Percentiles rank a stretch among this genome's conserved stretches.
phyloP scores from a whole-genome alignment of 1,140 invertebrate genomes.

The Neoseiulus cucumeris region DNA sequence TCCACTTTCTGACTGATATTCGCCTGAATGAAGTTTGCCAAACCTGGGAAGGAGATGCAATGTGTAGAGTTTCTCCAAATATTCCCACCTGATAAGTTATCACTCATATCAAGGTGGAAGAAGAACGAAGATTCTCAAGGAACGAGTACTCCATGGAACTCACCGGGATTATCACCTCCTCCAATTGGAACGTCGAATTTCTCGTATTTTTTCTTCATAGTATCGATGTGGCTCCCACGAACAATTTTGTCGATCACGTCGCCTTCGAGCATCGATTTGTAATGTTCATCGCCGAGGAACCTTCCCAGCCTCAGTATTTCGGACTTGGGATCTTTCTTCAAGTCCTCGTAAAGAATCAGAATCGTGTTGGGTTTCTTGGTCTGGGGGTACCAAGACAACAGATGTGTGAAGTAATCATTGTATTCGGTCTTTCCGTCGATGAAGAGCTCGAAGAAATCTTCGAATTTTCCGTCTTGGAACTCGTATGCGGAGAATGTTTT shows the following conservation, averaged over 20 bases:
- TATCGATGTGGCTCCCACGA: background rate
- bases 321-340: constrained; percentile 14
- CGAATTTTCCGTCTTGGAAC: constrained; percentile 10
- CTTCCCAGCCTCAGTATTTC: constrained; percentile 6
- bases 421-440: constrained; percentile 11
- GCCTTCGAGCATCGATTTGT: background rate
- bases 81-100: no score
- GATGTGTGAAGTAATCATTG: constrained; percentile 15
- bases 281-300: constrained; percentile 12
- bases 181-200: background rate
- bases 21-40: background rate
- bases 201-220: background rate
- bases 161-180: background rate
- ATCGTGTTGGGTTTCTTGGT: constrained; percentile 20
- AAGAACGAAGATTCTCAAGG: no score
- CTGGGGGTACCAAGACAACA: constrained; percentile 17
- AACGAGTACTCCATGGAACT: no score
- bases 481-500: background rate
- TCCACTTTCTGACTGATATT: background rate
- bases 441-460: constrained; percentile 16
- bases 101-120: no score
- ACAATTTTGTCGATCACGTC: background rate
- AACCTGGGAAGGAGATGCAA: background rate
- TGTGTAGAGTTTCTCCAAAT: no score
- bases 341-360: constrained; percentile 21